These are phyloP conservation scores for Onchidella celtica DNA, from an alignment of 2,888 invertebrate species.

Conservation along the genomic window DNA sequence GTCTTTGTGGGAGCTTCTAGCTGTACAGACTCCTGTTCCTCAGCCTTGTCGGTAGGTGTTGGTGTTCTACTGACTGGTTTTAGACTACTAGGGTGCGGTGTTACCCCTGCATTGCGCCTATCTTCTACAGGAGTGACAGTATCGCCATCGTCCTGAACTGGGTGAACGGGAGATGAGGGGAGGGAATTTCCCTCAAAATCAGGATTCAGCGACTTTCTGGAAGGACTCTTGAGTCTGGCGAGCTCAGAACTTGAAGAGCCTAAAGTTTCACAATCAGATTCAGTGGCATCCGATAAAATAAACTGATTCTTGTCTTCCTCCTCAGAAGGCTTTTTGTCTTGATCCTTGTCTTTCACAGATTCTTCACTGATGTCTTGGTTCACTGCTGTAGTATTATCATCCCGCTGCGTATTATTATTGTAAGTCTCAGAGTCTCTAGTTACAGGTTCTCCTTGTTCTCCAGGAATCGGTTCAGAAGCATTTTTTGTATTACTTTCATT, in stretches of 20 bases:
- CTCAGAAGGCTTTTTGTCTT: neutral
- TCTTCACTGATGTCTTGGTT: neutral
- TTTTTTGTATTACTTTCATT: neutral
- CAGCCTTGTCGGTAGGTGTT: neutral
- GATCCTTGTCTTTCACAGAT: neutral
- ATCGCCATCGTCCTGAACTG: neutral
- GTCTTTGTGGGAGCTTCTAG: no score
- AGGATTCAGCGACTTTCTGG: conserved; percentile 45
- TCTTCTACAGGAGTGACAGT: neutral
- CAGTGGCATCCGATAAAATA: conserved; percentile 25
- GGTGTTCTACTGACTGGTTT: neutral
- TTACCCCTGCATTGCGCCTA: conserved; percentile 5
- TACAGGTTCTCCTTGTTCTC: neutral
- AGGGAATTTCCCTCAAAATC: conserved; percentile 10
- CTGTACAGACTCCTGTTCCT: neutral
- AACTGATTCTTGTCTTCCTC: neutral
- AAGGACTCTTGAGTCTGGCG: conserved; percentile 29
- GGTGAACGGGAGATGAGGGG: conserved; percentile 5
- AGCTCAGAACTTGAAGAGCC: conserved; percentile 49
- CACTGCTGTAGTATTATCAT: no score
- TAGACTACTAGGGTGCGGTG: neutral
- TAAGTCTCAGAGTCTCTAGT: neutral
- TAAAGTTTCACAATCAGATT: conserved; percentile 38
- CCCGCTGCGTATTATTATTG: neutral
- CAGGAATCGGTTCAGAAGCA: neutral